Percentiles rank a stretch among this genome's conserved stretches.
Evolutionary conservation across 2,888 invertebrate genomes (phyloP).

Genomic region (Mythimna pallens): DNA sequence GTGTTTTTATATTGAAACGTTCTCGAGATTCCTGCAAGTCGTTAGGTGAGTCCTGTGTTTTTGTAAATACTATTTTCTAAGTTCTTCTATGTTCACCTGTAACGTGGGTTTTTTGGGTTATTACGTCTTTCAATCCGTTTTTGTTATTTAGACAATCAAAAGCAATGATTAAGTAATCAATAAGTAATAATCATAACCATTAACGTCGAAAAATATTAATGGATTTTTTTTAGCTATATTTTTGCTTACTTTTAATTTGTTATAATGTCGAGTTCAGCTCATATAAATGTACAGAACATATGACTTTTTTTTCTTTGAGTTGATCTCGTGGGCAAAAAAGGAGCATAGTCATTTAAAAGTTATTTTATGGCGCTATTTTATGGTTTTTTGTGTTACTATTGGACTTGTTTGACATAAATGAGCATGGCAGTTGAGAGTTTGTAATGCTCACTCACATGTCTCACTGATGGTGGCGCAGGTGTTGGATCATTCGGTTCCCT

Average conservation of each 20-base stretch:
- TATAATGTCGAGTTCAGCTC: neutral
- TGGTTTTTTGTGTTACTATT: too few species aligned
- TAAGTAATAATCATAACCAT: neutral
- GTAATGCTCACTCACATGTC: too few species aligned
- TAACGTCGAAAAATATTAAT: neutral
- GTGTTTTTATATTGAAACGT: constrained; percentile 49
- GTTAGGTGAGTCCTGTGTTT: constrained; percentile 47
- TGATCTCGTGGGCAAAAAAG: neutral
- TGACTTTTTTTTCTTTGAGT: neutral
- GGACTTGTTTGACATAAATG: too few species aligned
- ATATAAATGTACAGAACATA: neutral
- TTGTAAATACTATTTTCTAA: neutral
- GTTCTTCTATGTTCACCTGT: neutral
- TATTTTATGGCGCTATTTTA: too few species aligned
- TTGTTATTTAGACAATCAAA: neutral
- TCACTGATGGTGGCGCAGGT: too few species aligned
- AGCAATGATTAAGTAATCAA: neutral
- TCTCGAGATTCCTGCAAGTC: constrained; percentile 27
- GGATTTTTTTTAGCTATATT: neutral
- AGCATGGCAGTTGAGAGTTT: too few species aligned
- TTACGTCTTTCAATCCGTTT: neutral
- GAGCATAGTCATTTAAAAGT: too few species aligned
- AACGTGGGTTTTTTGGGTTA: neutral
- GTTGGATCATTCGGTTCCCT: too few species aligned
- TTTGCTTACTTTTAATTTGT: too few species aligned